Conservation (phyloP, 2,797 vertebrate genomes). For the Hephaestus fuliginosus region DNA sequence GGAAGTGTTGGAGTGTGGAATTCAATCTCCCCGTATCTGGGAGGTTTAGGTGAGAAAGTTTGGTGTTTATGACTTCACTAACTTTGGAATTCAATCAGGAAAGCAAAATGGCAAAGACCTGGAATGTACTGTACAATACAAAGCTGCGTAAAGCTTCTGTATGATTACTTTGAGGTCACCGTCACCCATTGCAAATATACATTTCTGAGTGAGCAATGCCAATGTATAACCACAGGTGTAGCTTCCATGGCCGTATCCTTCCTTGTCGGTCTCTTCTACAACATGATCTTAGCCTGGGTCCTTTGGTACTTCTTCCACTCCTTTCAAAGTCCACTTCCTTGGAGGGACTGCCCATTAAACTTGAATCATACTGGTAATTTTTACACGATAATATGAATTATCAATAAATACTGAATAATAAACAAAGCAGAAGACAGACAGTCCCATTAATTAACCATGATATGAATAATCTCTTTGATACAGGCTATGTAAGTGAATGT, state of each 20-base stretch:
- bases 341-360: constrained; percentile 85
- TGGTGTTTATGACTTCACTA: background rate
- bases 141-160: background rate
- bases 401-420: constrained; percentile 7
- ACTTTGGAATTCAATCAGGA: background rate
- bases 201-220: background rate
- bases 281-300: constrained; percentile 88
- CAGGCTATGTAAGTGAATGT: constrained; percentile 86
- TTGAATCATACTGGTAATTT: constrained; percentile 85
- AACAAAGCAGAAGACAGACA: background rate
- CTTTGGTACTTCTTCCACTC: constrained; percentile 91
- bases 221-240: constrained; percentile 76
- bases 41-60: constrained; percentile 84
- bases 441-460: background rate
- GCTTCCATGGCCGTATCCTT: constrained; percentile 83
- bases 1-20: constrained; percentile 89
- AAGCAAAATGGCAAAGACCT: background rate
- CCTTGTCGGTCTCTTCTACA: constrained; percentile 88
- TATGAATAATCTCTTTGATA: constrained; percentile 21
- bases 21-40: constrained; percentile 87
- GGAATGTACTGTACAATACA: background rate
- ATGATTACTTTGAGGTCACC: background rate
- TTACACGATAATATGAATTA: background rate
- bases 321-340: constrained; percentile 90
- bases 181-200: background rate